phyloP scores from a whole-genome alignment of 1,140 invertebrate species.

The Drosophila willistoni region DNA sequence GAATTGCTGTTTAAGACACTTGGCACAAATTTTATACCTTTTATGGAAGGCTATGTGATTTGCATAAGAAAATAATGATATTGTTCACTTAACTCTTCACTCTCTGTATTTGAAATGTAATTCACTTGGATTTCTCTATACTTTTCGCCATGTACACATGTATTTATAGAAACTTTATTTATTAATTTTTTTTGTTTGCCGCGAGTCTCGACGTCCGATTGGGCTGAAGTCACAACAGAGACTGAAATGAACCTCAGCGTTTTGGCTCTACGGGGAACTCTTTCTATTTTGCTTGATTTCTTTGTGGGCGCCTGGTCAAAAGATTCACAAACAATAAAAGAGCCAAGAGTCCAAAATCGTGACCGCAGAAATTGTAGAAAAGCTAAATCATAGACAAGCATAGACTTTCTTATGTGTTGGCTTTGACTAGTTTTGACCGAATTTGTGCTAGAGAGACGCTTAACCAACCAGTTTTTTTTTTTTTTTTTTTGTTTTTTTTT shows the following conservation, averaged over 20 bases:
- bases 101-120: slow-evolving; percentile 46
- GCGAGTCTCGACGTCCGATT: slow-evolving; percentile 52
- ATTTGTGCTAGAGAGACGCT: slow-evolving; percentile 19
- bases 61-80: slow-evolving; percentile 46
- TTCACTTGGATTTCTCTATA: slow-evolving; percentile 62
- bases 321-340: slow-evolving; percentile 51
- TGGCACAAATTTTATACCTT: slow-evolving; percentile 43
- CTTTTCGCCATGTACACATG: neutral
- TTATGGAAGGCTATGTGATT: slow-evolving; percentile 35
- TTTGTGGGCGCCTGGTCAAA: slow-evolving; percentile 40
- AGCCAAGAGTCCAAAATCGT: slow-evolving; percentile 39
- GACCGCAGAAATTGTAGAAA: slow-evolving; percentile 43
- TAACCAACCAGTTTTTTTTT: slow-evolving; percentile 38
- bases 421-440: slow-evolving; percentile 39
- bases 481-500: slow-evolving; percentile 31
- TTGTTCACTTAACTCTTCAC: slow-evolving; percentile 19
- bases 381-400: slow-evolving; percentile 11
- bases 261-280: slow-evolving; percentile 27
- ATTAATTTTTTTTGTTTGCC: slow-evolving; percentile 26
- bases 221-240: slow-evolving; percentile 56
- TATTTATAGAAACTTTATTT: neutral
- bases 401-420: slow-evolving; percentile 63
- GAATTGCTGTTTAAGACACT: slow-evolving; percentile 55
- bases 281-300: slow-evolving; percentile 60
- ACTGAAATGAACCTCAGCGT: slow-evolving; percentile 47